These are phyloP conservation scores for Phallusia fumigata DNA, from an alignment of 23 tunicate genomes.

Conservation along the genomic window DNA sequence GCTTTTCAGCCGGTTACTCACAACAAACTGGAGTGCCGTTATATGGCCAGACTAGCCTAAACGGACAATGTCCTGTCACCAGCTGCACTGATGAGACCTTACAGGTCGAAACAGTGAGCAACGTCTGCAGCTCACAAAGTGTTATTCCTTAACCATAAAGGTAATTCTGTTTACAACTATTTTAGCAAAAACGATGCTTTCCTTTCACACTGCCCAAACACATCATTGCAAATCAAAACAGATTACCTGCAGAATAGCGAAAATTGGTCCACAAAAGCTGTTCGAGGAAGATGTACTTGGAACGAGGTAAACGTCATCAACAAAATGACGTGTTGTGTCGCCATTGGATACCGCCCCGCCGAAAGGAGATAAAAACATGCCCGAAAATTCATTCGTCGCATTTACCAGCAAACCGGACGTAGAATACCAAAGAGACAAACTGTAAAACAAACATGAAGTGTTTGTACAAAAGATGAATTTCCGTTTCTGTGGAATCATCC, in stretches of 20 bases:
- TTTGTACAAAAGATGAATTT: not conserved
- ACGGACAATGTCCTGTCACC: too few species aligned
- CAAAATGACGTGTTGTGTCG: slow-evolving; percentile 15
- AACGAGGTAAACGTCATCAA: slow-evolving; percentile 19
- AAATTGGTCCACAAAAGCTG: slow-evolving; percentile 24
- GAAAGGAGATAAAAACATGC: slow-evolving; percentile 16
- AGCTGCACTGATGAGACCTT: too few species aligned
- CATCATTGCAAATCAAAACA: not conserved
- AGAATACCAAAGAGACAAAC: slow-evolving; percentile 31
- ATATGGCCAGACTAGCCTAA: too few species aligned
- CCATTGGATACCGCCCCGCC: slow-evolving; percentile 22
- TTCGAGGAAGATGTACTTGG: not conserved
- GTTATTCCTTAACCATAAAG: too few species aligned
- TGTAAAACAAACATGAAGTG: not conserved
- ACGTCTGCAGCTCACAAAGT: too few species aligned
- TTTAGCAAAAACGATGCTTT: too few species aligned
- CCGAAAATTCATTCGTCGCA: slow-evolving; percentile 11
- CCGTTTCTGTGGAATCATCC: not conserved
- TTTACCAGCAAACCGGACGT: not conserved
- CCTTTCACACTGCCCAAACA: too few species aligned
- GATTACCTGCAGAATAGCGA: slow-evolving; percentile 8
- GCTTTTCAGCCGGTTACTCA: too few species aligned
- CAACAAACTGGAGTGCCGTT: too few species aligned
- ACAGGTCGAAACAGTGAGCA: too few species aligned
- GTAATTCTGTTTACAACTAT: too few species aligned